Conservation (phyloP, 1,140 invertebrate species). For the Nephotettix cincticeps region DNA sequence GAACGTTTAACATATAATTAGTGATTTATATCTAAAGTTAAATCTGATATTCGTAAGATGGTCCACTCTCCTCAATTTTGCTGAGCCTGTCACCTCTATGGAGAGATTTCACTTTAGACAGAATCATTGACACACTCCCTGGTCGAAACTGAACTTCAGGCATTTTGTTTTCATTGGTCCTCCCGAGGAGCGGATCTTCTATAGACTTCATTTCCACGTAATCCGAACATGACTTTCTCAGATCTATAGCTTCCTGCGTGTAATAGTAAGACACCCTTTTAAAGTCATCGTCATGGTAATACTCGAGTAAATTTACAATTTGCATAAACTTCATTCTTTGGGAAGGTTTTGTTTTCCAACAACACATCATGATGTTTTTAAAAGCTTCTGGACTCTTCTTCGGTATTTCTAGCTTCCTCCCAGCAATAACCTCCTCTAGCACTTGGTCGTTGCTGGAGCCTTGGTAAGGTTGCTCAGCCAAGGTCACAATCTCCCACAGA, state of each 20-base stretch:
- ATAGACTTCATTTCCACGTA: slow-evolving; percentile 46
- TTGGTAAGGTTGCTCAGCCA: slow-evolving; percentile 97
- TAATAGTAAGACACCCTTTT: slow-evolving; percentile 60
- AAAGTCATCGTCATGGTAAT: slow-evolving; percentile 45
- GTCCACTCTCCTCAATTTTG: too few species aligned
- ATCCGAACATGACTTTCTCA: slow-evolving; percentile 23
- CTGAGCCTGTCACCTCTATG: too few species aligned
- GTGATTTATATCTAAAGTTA: too few species aligned
- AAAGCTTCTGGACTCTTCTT: slow-evolving; percentile 88
- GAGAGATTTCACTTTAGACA: too few species aligned
- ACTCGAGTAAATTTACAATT: slow-evolving; percentile 64
- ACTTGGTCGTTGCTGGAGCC: slow-evolving; percentile 75
- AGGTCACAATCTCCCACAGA: slow-evolving; percentile 96
- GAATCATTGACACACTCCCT: too few species aligned
- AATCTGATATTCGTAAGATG: too few species aligned
- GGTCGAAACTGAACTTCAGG: too few species aligned
- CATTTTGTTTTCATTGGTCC: too few species aligned
- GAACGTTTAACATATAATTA: too few species aligned
- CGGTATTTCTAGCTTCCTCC: slow-evolving; percentile 86
- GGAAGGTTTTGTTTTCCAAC: slow-evolving; percentile 79
- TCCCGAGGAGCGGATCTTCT: slow-evolving; percentile 39
- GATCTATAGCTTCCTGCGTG: not conserved
- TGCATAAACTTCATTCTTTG: slow-evolving; percentile 81
- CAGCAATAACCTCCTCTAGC: slow-evolving; percentile 81
- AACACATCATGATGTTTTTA: slow-evolving; percentile 83